A percentile compares a stretch with the other conserved stretches of the same genome.
Conservation (phyloP, 1,140 invertebrate species). For the Pachypeltis micranthus region DNA sequence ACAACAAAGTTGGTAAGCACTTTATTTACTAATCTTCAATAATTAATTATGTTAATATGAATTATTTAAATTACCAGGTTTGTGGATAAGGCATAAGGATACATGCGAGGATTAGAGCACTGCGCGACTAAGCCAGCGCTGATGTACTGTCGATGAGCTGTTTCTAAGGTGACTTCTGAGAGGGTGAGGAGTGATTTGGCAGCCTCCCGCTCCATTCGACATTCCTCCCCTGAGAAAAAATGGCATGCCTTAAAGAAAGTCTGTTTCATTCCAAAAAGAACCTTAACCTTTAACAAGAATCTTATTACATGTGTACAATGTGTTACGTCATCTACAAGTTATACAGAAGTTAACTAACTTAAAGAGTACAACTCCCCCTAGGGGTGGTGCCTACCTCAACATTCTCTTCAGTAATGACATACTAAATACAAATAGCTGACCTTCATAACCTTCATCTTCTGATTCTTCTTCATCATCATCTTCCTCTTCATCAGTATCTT, state of each 20-base stretch:
- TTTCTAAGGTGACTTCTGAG: conserved; percentile 35
- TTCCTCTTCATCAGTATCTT: conserved; percentile 46
- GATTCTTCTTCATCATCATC: conserved; percentile 56
- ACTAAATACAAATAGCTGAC: background rate
- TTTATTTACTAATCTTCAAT: too few species aligned
- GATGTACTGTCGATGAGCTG: conserved; percentile 28
- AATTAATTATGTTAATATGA: too few species aligned
- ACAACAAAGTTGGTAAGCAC: too few species aligned
- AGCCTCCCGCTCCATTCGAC: conserved; percentile 61
- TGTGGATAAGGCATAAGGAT: conserved; percentile 40
- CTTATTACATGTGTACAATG: too few species aligned
- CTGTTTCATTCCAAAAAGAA: too few species aligned
- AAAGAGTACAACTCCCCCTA: too few species aligned
- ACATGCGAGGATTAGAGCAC: conserved; percentile 43
- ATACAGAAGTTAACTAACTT: too few species aligned
- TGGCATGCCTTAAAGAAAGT: too few species aligned
- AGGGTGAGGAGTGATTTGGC: conserved; percentile 73
- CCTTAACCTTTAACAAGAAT: too few species aligned
- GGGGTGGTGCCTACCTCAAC: background rate
- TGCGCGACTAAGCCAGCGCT: conserved; percentile 39
- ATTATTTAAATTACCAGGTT: too few species aligned
- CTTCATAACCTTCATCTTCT: conserved; percentile 32
- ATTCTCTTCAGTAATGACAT: background rate
- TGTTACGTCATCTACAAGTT: too few species aligned
- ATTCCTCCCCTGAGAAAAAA: background rate